A percentile compares a stretch with the other conserved stretches of the same genome.
Evolutionary conservation across 2,113 vertebrate species (phyloP).

Genomic region (Chaetops frenatus): DNA sequence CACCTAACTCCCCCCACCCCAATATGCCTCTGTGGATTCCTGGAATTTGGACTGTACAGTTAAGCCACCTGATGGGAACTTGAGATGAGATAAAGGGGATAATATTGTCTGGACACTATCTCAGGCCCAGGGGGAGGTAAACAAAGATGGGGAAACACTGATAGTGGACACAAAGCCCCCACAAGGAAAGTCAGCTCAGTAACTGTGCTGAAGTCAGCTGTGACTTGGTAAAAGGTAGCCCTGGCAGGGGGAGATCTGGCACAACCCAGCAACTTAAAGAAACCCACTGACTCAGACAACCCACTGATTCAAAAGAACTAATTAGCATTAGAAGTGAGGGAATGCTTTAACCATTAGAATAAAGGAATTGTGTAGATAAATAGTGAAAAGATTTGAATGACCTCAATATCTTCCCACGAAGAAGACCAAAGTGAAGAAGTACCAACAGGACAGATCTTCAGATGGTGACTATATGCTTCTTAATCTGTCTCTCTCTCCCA

Average conservation of each 20-base stretch:
- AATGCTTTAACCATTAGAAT: neutral
- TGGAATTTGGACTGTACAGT: too few relatives aligned
- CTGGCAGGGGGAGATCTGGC: too few relatives aligned
- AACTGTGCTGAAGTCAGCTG: neutral
- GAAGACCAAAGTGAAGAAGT: neutral
- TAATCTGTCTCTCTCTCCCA: too few relatives aligned
- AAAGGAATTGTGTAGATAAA: neutral
- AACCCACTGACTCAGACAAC: neutral
- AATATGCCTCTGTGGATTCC: neutral
- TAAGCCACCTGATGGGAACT: neutral
- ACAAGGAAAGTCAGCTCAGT: neutral
- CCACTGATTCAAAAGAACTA: neutral
- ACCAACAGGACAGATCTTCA: neutral
- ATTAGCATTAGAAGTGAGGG: neutral
- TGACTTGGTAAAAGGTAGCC: neutral
- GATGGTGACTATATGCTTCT: neutral
- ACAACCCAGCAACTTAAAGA: neutral
- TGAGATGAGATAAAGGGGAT: neutral
- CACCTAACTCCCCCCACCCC: neutral
- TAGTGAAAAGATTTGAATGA: neutral
- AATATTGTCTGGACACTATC: neutral
- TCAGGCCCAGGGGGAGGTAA: neutral
- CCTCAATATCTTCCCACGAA: neutral
- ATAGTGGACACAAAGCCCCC: neutral
- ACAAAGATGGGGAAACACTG: neutral